Conservation (phyloP, 2,888 invertebrate genomes). For the Teinopalpus imperialis region DNA sequence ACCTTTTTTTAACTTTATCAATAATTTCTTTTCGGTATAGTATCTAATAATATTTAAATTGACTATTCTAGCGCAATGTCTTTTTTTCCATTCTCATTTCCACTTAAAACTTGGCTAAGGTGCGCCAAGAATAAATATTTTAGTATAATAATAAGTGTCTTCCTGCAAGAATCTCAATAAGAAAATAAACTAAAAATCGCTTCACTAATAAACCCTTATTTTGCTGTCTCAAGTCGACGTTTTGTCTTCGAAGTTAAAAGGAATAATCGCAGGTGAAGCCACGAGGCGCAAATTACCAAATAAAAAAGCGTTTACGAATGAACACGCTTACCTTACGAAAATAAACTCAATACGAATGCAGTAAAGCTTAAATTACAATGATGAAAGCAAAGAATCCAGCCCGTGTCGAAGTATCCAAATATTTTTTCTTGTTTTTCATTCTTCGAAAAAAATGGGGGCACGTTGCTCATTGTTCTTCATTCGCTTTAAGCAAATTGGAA, state of each 20-base stretch:
- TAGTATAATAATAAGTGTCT: neutral
- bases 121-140: neutral
- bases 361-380: constrained; percentile 12
- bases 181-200: constrained; percentile 6
- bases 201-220: constrained; percentile 27
- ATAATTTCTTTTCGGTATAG: too few relatives aligned
- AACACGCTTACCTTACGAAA: neutral
- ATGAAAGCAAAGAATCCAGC: constrained; percentile 12
- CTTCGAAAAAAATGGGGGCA: constrained; percentile 24
- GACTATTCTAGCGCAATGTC: too few relatives aligned
- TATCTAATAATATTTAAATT: too few relatives aligned
- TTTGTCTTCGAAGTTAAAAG: constrained; percentile 26
- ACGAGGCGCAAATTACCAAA: constrained; percentile 27
- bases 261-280: constrained; percentile 28
- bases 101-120: neutral
- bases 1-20: too few relatives aligned
- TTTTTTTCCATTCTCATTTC: too few relatives aligned
- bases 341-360: neutral
- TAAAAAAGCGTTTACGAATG: constrained; percentile 21
- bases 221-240: constrained; percentile 25
- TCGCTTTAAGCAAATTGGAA: constrained; percentile 10
- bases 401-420: constrained; percentile 27
- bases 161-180: constrained; percentile 6
- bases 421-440: constrained; percentile 25
- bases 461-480: constrained; percentile 24